These are phyloP conservation scores for Pollenia amentaria DNA, from an alignment of 2,888 invertebrate genomes.

Conservation along the genomic window DNA sequence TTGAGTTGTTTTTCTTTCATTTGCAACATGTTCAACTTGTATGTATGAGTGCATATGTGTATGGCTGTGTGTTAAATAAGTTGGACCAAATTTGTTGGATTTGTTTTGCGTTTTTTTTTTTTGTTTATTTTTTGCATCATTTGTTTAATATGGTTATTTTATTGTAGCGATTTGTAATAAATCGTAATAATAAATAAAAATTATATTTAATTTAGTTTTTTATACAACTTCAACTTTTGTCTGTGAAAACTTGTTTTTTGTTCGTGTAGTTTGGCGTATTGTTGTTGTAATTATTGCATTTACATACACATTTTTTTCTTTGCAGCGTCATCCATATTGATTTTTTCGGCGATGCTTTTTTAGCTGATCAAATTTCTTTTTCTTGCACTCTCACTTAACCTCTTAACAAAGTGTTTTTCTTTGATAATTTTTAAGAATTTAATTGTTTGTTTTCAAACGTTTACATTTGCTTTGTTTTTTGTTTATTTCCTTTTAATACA, in stretches of 20 bases:
- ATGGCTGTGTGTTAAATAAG: conserved; percentile 12
- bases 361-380: conserved; percentile 69
- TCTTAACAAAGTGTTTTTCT: conserved; percentile 37
- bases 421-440: conserved; percentile 60
- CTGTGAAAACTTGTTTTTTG: conserved; percentile 50
- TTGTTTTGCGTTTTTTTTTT: background rate
- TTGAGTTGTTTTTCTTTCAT: conserved; percentile 7
- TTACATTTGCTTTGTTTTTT: conserved; percentile 57
- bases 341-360: conserved; percentile 67
- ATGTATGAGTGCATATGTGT: conserved; percentile 24
- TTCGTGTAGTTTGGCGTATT: conserved; percentile 23
- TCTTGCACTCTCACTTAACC: conserved; percentile 57
- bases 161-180: conserved; percentile 1
- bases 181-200: background rate
- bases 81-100: background rate
- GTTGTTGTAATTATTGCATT: conserved; percentile 66
- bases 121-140: conserved; percentile 28
- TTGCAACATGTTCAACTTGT: conserved; percentile 48
- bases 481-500: conserved; percentile 65
- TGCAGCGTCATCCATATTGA: conserved; percentile 72
- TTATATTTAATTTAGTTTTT: conserved; percentile 8
- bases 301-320: conserved; percentile 68
- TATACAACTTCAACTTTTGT: conserved; percentile 16
- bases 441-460: conserved; percentile 24
- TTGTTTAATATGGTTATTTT: conserved; percentile 35